Evolutionary conservation across 2,797 vertebrate species (phyloP), one percentile per base, ranked within the genome.

Genomic region (Lacerta viridis): DNA sequence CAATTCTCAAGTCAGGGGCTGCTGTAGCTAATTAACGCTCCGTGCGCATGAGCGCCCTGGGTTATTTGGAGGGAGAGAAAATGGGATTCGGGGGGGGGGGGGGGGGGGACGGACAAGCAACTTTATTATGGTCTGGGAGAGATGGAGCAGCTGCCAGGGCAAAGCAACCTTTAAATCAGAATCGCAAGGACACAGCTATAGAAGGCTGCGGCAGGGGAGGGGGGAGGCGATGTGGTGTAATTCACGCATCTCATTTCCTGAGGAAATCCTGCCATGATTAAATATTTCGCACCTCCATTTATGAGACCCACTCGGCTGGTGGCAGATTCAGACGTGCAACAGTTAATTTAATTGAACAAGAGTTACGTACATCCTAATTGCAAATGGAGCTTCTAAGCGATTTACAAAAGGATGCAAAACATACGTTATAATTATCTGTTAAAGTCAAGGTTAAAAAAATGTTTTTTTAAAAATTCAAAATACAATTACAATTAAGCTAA

Each of bases 41-140:
- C 13, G 5, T 0, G 1, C 0, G 13, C 66, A 3, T 2, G 0
- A 39, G 46, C 18, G 50, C 71, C 77, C n/a, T 72, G 5, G 71
- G 71, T 9, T 72, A 20, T 91, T 77, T 68, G 39, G 64, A 84
- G 72, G 64, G 39, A 68, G 5, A 4, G 55, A 17, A 41, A 69
- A 18, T 20, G 15, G 13, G 7, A 39, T 86, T 55, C 33, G 33
- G 33, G 33, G 1, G 33, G 33, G 33, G 33, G 33, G 33, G 33
- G 33, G 1, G 33, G 33, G 33, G 33, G 33, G 33, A 2, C 33
- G 33, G 33, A 33, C 7, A 10, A 64, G 78, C 5, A 75, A 74
- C 29, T 85, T 84, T 46, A 74, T 89, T 64, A 80, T 9, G 83
- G 85, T 33, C 39, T 61, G 82, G 59, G 7, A 39, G 59, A 83